Base-by-base conservation (phyloP, 2,113 vertebrate genomes). In the Chaetops frenatus region DNA sequence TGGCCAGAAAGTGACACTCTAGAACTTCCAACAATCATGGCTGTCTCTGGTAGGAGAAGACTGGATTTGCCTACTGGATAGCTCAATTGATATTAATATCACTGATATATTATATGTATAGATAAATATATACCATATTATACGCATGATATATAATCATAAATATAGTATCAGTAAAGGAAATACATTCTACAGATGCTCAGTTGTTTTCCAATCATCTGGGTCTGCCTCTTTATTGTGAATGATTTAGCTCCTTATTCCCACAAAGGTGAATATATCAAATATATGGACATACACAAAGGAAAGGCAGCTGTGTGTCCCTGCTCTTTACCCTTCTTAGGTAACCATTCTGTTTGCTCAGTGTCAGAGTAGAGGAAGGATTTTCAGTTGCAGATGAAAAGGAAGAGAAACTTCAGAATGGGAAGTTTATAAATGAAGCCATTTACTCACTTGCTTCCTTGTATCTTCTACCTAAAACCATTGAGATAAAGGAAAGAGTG, bases 121-220 rank as follows among this genome's bases (percentile, higher is more conserved):
- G 31, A 42, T 35, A 25, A 66, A 57, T 58, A 48, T 42, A 14
- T 57, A 29, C 9, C 20, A n/a, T 40, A 40, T 16, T 24, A 47
- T n/a, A 23, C 0, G 0, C 3, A 48, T 31, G 7, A 42, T 31
- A 31, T 66, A 31, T 42, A 31, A 13, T 14, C 16, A 42, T 66
- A 65, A n/a, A 65, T 40, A 56, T 19, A 19, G 6, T 35, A 35
- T 25, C 35, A 66, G 4, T 42, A 31, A 31, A 61, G 31, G 25
- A 94, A 92, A 90, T 60, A 29, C 28, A 73, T 66, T 70, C 33
- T 71, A 73, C 36, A 84, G 28, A 62, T 61, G 20, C 28, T 81
- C 1, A 45, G 38, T 81, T 64, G 23, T 73, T 95, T 92, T 60
- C 48, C 54, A 0, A 0, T 88, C 15, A 57, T 61, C 35, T 40